A percentile compares a stretch with the other conserved stretches of the same genome.
These are phyloP conservation scores for Rhagonycha lutea DNA, from an alignment of 2,888 invertebrate genomes.

Conservation along the genomic window DNA sequence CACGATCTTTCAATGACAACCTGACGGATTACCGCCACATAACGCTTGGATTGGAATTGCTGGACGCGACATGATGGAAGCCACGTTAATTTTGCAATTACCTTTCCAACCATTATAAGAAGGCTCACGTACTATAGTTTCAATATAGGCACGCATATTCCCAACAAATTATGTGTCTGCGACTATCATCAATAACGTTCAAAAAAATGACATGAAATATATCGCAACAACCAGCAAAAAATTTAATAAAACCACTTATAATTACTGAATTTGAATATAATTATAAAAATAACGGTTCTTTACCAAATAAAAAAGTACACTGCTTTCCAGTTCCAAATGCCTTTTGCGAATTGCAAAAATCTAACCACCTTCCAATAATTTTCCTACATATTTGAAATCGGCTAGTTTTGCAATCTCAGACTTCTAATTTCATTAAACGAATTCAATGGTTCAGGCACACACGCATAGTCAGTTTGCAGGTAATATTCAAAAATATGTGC, in stretches of 20 bases:
- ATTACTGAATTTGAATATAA: background rate
- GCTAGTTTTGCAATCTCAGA: too few relatives aligned
- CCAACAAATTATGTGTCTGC: slow-evolving; percentile 9
- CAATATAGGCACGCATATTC: slow-evolving; percentile 15
- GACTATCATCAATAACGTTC: background rate
- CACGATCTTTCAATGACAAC: slow-evolving; percentile 51
- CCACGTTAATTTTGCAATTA: slow-evolving; percentile 48
- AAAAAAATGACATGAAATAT: background rate
- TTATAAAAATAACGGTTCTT: background rate
- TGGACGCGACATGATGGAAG: slow-evolving; percentile 33
- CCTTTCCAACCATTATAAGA: slow-evolving; percentile 46
- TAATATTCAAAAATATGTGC: too few relatives aligned
- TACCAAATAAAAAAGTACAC: background rate
- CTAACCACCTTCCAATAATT: too few relatives aligned
- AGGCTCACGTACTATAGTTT: slow-evolving; percentile 43
- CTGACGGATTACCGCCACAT: slow-evolving; percentile 35
- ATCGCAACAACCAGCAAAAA: background rate
- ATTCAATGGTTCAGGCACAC: too few relatives aligned
- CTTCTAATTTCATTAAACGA: too few relatives aligned
- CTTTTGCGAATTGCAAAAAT: background rate
- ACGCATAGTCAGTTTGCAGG: too few relatives aligned
- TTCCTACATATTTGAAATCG: too few relatives aligned
- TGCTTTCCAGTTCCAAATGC: background rate
- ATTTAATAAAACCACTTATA: background rate
- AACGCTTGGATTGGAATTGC: slow-evolving; percentile 26